phyloP scores from a whole-genome alignment of 2,888 invertebrate species.

The Entomobrya multifasciata region DNA sequence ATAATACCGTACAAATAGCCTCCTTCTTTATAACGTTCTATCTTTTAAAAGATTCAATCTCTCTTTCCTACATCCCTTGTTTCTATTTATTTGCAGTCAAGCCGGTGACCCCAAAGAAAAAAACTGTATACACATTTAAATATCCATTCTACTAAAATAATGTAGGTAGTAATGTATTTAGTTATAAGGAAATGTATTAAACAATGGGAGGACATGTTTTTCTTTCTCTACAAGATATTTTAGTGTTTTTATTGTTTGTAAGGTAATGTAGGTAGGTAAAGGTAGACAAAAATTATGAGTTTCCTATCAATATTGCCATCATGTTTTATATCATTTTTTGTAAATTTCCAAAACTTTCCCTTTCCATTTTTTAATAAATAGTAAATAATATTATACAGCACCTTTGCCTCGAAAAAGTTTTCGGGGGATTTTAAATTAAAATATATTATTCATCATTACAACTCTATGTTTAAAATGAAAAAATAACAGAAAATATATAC shows the following conservation, averaged over 20 bases:
- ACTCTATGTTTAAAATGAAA: not conserved
- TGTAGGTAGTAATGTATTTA: too few species aligned
- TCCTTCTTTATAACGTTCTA: not conserved
- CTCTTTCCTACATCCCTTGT: not conserved
- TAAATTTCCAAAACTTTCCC: not conserved
- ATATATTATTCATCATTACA: not conserved
- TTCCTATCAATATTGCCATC: slow-evolving; percentile 44
- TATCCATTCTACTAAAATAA: not conserved
- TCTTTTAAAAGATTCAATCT: not conserved
- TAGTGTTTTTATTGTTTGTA: not conserved
- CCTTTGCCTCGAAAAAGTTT: slow-evolving; percentile 29
- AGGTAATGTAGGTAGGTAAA: not conserved
- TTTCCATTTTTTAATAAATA: slow-evolving; percentile 1
- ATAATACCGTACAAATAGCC: not conserved
- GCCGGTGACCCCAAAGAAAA: slow-evolving; percentile 53
- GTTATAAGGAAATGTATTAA: too few species aligned
- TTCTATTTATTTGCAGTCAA: slow-evolving; percentile 31
- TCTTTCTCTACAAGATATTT: not conserved
- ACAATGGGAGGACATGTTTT: slow-evolving; percentile 4
- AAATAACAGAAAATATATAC: not conserved
- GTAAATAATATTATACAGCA: slow-evolving; percentile 42
- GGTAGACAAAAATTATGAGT: slow-evolving; percentile 59
- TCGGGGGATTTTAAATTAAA: not conserved
- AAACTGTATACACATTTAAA: slow-evolving; percentile 24
- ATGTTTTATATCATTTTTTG: not conserved